A percentile compares a stretch with the other conserved stretches of the same genome.
Conservation (phyloP, 2,113 vertebrate species). For the Ceyx cyanopectus region DNA sequence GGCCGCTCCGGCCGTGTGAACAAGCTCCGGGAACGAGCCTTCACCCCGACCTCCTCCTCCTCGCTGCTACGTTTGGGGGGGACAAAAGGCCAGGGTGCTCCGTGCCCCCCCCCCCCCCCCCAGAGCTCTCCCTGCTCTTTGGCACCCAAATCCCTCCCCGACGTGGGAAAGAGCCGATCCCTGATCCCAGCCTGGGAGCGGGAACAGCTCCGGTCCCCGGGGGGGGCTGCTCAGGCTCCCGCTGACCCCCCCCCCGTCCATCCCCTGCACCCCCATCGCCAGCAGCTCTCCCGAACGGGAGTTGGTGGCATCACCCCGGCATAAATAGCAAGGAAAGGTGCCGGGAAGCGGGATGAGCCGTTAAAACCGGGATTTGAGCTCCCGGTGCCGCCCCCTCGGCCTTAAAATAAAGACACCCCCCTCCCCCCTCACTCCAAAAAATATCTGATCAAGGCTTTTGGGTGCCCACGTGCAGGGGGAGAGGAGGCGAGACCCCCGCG, state of each 20-base stretch:
- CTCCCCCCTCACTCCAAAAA: too few relatives aligned
- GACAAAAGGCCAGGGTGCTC: not conserved
- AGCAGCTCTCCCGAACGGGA: too few relatives aligned
- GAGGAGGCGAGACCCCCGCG: not conserved
- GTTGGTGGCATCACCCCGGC: not conserved
- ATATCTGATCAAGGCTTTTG: not conserved
- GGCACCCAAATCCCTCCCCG: not conserved
- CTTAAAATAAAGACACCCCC: too few relatives aligned
- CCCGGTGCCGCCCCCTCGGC: rapidly evolving
- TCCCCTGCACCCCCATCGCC: too few relatives aligned
- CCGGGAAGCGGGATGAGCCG: not conserved
- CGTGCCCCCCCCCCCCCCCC: not conserved
- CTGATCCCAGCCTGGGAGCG: not conserved
- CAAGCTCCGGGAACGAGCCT: not conserved
- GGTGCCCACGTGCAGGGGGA: too few relatives aligned
- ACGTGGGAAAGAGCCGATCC: not conserved
- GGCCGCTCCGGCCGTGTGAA: not conserved
- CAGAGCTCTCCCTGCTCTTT: not conserved
- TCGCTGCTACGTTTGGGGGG: not conserved
- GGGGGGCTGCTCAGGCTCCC: not conserved
- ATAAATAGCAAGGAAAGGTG: not conserved
- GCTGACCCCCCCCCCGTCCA: not conserved
- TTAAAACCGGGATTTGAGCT: rapidly evolving
- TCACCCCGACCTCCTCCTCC: not conserved
- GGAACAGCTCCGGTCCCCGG: not conserved